Evolutionary conservation across 2,797 vertebrate genomes (phyloP).

Genomic region (Cercopithecus hamlyni): DNA sequence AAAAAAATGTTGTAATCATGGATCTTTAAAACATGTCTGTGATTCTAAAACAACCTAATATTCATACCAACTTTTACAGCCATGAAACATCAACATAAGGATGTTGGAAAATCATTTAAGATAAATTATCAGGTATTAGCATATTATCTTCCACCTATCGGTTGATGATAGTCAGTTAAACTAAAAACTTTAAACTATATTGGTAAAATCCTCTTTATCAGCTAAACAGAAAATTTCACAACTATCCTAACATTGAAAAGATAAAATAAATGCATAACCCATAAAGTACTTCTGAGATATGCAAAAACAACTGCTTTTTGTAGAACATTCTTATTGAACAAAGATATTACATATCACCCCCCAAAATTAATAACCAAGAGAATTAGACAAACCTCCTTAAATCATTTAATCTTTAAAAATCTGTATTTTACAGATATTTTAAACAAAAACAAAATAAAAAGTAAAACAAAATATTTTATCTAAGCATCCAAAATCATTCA

Average conservation of each 20-base stretch:
- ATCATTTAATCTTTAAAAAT: conserved; percentile 2
- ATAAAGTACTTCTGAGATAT: not conserved
- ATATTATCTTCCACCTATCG: not conserved
- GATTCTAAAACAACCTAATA: conserved; percentile 35
- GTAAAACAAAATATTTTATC: not conserved
- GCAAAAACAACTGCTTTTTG: not conserved
- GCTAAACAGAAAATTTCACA: not conserved
- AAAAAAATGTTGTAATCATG: not conserved
- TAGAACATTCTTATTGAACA: conserved; percentile 23
- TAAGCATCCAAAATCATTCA: conserved; percentile 15
- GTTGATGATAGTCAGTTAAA: not conserved
- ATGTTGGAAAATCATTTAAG: not conserved
- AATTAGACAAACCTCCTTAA: not conserved
- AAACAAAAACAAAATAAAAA: conserved; percentile 49
- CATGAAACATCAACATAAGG: not conserved
- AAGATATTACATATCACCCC: not conserved
- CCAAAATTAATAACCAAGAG: conserved; percentile 25
- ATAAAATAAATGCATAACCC: not conserved
- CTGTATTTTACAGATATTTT: not conserved
- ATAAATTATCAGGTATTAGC: not conserved
- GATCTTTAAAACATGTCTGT: not conserved
- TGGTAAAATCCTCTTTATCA: conserved; percentile 29
- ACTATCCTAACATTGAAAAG: not conserved
- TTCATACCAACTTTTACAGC: not conserved
- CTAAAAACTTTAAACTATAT: not conserved